Evolutionary conservation across 2,888 invertebrate genomes (phyloP).

Genomic region (Philereme vetulata): DNA sequence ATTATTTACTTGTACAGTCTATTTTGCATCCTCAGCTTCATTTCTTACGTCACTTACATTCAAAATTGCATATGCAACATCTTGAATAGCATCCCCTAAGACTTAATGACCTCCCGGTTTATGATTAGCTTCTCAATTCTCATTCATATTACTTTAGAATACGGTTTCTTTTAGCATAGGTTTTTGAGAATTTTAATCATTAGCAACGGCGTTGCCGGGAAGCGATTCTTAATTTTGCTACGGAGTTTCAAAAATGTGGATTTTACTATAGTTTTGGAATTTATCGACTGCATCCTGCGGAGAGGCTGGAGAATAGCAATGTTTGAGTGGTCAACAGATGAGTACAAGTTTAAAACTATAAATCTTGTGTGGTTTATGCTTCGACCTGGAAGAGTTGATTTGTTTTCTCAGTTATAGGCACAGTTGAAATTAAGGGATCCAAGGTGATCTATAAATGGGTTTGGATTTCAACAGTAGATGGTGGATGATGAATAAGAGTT

Average conservation of each 20-base stretch:
- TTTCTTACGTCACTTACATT: constrained; percentile 48
- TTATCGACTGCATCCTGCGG: constrained; percentile 62
- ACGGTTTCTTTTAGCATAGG: constrained; percentile 50
- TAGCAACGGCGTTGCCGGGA: constrained; percentile 42
- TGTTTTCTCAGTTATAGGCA: too few species aligned
- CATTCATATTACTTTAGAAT: constrained; percentile 40
- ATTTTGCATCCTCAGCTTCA: constrained; percentile 33
- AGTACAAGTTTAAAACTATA: constrained; percentile 11
- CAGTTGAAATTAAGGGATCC: too few species aligned
- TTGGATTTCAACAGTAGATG: too few species aligned
- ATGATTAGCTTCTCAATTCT: constrained; percentile 55
- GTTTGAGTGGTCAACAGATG: constrained; percentile 49
- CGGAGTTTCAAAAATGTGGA: constrained; percentile 70
- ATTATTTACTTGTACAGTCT: constrained; percentile 26
- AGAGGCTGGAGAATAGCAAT: constrained; percentile 45
- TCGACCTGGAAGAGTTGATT: neutral
- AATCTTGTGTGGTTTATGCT: constrained; percentile 4
- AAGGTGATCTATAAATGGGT: too few species aligned
- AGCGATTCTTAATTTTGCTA: constrained; percentile 70
- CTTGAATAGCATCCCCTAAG: constrained; percentile 77
- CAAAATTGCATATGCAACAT: constrained; percentile 64
- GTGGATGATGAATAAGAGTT: too few species aligned
- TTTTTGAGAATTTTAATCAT: constrained; percentile 48
- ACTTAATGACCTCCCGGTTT: constrained; percentile 70
- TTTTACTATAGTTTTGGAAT: constrained; percentile 74